Evolutionary conservation across 2,113 vertebrate genomes (phyloP).

Genomic region (rat (Rattus norvegicus)): GRCr8 NC_086038.1:6561001-6561500

Average conservation of each 20-base stretch:
- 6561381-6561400: too few species aligned
- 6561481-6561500: not conserved
- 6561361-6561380: not conserved
- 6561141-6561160: not conserved
- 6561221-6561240: not conserved
- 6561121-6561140: not conserved
- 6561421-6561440: not conserved
- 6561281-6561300: not conserved
- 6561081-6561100: not conserved
- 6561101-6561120: not conserved
- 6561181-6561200: not conserved
- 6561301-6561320: not conserved
- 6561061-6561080: not conserved
- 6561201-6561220: not conserved
- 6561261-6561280: not conserved
- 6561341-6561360: not conserved
- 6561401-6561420: too few species aligned
- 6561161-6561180: not conserved
- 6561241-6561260: not conserved
- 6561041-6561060: not conserved
- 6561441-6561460: not conserved
- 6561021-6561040: not conserved
- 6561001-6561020: not conserved
- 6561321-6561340: not conserved
- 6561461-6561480: too few species aligned